Evolutionary conservation across 2,888 invertebrate genomes (phyloP), one percentile per base, ranked within the genome.

Genomic region (Acleris emargana): DNA sequence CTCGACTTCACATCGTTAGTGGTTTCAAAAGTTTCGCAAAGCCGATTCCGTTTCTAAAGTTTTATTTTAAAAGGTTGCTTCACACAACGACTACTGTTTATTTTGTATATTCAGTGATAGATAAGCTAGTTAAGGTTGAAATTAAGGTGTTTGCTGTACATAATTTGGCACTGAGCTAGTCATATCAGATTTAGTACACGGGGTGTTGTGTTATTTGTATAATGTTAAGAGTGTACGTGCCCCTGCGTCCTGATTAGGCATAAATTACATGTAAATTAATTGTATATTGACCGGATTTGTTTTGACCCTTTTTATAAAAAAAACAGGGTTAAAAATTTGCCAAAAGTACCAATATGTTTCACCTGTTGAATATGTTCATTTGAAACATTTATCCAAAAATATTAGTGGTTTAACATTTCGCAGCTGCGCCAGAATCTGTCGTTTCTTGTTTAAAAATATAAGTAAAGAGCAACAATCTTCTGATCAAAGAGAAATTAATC

Each of bases 131-230:
- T 62, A 57, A 55, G 55, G 47, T 53, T 60, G 50, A 32, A 49
- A 71, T 69, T 68, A 71, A 75, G 72, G 70, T 72, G 71, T 64
- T 72, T 67, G 85, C 87, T 87, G 87, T 86, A 87, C 73, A 87
- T 84, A 87, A 78, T 82, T 84, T 83, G 83, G 87, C 87, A 86
- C 82, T 73, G 80, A 79, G 73, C 76, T 86, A 84, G 82, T 80
- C 87, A 87, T 87, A 87, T 87, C 87, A 86, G 71, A 77, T 71
- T 74, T 79, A 78, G 75, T 63, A 71, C 72, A 79, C 75, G 71
- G 74, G 70, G 72, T 68, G 69, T 63, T 72, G 71, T 74, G 71
- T 72, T 62, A 60, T 68, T 63, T 62, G 57, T 68, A 68, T 54
- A 59, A 64, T 57, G 53, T 43, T 62, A 57, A 43, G 43, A 32